These are phyloP conservation scores for Vimba vimba DNA, from an alignment of 2,113 vertebrate species.

Conservation along the genomic window DNA sequence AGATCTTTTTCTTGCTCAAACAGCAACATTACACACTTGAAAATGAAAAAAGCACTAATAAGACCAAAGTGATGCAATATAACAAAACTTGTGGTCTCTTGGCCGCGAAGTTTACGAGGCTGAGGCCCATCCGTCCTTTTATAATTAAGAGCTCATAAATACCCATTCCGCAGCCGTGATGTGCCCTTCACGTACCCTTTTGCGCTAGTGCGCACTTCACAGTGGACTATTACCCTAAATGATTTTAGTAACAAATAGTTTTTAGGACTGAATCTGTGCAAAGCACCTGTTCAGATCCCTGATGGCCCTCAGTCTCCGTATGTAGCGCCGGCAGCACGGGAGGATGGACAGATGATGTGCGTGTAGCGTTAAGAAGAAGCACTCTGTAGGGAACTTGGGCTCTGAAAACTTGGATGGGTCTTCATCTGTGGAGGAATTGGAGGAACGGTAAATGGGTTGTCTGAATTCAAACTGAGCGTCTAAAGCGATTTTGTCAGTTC, in stretches of 20 bases:
- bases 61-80: too few relatives aligned
- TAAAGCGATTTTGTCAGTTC: not conserved
- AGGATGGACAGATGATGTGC: conserved; percentile 95
- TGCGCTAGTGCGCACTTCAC: not conserved
- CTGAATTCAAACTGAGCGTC: not conserved
- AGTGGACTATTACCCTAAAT: not conserved
- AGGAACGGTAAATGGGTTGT: not conserved
- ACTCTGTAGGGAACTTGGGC: conserved; percentile 96
- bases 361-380: conserved; percentile 97
- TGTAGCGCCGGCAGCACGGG: conserved; percentile 95
- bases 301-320: conserved; percentile 92
- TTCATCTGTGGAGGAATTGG: conserved; percentile 75
- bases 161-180: too few relatives aligned
- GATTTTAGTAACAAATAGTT: not conserved
- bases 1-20: too few relatives aligned
- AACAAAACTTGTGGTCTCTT: too few relatives aligned
- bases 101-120: too few relatives aligned
- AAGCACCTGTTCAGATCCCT: conserved; percentile 92
- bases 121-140: too few relatives aligned
- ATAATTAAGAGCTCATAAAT: too few relatives aligned
- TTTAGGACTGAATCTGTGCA: not conserved
- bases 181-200: not conserved
- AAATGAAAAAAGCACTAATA: too few relatives aligned
- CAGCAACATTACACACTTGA: too few relatives aligned
- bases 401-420: conserved; percentile 88